Conservation (phyloP, 1,140 invertebrate species). For the Penaeus indicus region DNA sequence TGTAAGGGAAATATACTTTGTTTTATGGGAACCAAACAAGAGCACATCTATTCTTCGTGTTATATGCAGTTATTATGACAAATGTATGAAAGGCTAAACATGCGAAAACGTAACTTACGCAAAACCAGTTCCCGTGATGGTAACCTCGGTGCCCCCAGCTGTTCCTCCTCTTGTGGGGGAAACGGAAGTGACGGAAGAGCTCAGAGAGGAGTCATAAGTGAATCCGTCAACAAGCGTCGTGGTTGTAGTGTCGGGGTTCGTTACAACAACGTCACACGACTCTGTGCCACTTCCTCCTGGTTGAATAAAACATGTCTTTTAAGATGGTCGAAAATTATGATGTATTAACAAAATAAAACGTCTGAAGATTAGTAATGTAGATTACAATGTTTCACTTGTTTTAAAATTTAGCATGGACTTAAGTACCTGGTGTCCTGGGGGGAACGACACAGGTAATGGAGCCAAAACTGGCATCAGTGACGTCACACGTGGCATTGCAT, state of each 20-base stretch:
- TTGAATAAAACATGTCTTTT: neutral
- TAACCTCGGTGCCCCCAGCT: conserved; percentile 54
- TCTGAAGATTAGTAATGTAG: too few species aligned
- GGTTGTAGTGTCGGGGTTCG: conserved; percentile 15
- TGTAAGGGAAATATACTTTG: neutral
- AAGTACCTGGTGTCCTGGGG: neutral
- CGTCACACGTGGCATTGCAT: conserved; percentile 21
- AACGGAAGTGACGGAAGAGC: conserved; percentile 32
- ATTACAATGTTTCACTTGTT: neutral
- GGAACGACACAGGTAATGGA: conserved; percentile 15
- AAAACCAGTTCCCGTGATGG: conserved; percentile 58
- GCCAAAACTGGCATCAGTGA: neutral
- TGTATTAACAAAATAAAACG: too few species aligned
- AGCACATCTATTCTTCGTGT: neutral
- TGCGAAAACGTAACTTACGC: conserved; percentile 34
- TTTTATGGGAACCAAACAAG: neutral
- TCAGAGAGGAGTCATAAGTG: conserved; percentile 51
- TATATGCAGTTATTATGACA: neutral
- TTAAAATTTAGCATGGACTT: neutral
- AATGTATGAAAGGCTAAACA: neutral
- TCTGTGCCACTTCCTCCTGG: neutral
- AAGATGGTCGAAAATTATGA: too few species aligned
- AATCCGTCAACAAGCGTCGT: neutral
- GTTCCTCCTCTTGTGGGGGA: conserved; percentile 56
- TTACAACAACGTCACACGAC: conserved; percentile 46